Percentiles rank a stretch among this genome's conserved stretches.
Evolutionary conservation across 2,888 invertebrate genomes (phyloP).

Genomic region (Lepidochrysops patricia): DNA sequence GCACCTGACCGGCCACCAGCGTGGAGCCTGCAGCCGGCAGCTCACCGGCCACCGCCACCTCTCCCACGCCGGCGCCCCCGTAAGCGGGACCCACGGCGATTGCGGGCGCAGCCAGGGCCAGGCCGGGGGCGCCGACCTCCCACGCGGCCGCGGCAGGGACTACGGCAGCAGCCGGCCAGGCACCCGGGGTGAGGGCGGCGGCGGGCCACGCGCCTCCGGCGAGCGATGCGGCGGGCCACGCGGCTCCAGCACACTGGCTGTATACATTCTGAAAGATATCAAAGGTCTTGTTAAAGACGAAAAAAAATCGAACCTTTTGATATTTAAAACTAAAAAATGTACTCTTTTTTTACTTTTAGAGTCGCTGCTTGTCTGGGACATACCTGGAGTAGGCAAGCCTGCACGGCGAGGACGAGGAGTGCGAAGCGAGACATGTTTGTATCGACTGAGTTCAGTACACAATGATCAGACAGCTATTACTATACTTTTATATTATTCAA

Average conservation of each 20-base stretch:
- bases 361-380: no score
- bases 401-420: constrained; percentile 14
- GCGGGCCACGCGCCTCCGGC: constrained; percentile 18
- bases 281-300: no score
- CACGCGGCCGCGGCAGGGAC: neutral
- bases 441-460: neutral
- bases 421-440: constrained; percentile 4
- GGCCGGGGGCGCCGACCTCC: neutral
- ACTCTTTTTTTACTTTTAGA: no score
- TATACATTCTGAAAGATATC: constrained; percentile 15
- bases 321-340: neutral
- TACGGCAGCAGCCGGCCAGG: neutral
- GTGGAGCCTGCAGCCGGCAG: constrained; percentile 32
- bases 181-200: neutral
- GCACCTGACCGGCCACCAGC: constrained; percentile 32
- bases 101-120: neutral
- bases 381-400: constrained; percentile 40
- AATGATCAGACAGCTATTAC: neutral
- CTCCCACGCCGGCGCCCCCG: constrained; percentile 2
- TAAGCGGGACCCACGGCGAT: constrained; percentile 13
- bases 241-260: constrained; percentile 9
- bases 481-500: constrained; percentile 12
- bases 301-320: neutral
- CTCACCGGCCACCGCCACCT: constrained; percentile 25
- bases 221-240: constrained; percentile 20